Base-by-base conservation (phyloP, 92 coral and sea anemone genomes). In the Chrysogorgia sp. region DNA sequence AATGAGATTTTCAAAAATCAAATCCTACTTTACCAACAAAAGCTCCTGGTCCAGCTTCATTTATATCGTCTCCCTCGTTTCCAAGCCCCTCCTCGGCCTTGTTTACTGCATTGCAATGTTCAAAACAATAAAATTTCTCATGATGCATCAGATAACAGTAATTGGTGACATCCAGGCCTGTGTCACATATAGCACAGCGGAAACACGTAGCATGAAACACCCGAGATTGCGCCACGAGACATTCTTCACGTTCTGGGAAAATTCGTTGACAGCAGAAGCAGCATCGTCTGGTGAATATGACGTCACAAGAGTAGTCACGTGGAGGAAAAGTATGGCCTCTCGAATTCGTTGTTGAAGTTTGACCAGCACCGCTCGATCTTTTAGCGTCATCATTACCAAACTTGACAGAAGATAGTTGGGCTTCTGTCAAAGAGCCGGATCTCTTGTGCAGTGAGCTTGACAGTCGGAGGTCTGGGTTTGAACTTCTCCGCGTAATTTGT, bases 121-220 rank as follows among this genome's bases (percentile, higher is more conserved):
- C 96, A 25, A 81, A 61, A 71, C 98, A 94, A 48, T 94, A 94
- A 79, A 94, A 94, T 86, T 94, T 94, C 67, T 94, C 98, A 31
- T 94, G 98, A 33, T 94, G 97, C 52, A 92, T 90, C 56, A 90
- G 89, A 75, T 82, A 94, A 83, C 98, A 94, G 82, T 94, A 94
- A 87, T 94, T 87, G 65, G 92, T 91, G 66, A 91, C 88, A 75
- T 94, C 92, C 40, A 91, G 74, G 90, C 94, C 85, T 0, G 88
- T 84, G 68, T 58, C 81, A 47, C 98, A 94, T 32, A 94, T 91
- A 1, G 98, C 97, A 74, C 98, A 94, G 21, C 88, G 81, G 81
- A 94, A 94, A 70, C 98, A 94, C 50, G 86, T 81, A 74, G 83
- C 86, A 87, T 94, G 98, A 33, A 91, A 94, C 28, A 94, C 81